Evolutionary conservation across 1,140 invertebrate genomes (phyloP).

Genomic region (Papilio glaucus): DNA sequence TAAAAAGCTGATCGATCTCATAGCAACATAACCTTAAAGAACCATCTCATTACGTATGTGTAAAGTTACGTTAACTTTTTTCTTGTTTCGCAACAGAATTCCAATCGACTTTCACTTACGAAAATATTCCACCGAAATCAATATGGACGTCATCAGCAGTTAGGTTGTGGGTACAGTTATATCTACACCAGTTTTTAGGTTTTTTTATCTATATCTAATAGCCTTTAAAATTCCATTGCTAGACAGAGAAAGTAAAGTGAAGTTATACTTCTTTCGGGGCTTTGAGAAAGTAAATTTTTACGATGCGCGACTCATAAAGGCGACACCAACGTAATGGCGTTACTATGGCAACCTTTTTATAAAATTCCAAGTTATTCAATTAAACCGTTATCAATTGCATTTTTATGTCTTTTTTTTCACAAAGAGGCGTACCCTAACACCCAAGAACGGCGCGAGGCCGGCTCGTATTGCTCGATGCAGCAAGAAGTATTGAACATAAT

Average conservation of each 20-base stretch:
- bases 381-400: too few species aligned
- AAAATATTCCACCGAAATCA: neutral
- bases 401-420: too few species aligned
- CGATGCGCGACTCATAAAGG: too few species aligned
- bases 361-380: too few species aligned
- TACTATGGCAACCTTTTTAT: neutral
- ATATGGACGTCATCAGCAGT: neutral
- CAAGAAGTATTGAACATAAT: neutral
- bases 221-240: too few species aligned
- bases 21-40: neutral
- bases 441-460: neutral
- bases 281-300: too few species aligned
- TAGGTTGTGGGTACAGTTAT: neutral
- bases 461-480: neutral
- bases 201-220: too few species aligned
- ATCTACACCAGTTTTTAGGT: neutral
- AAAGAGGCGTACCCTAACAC: neutral
- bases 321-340: too few species aligned
- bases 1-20: neutral
- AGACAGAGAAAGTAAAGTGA: too few species aligned
- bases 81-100: slow-evolving; percentile 3
- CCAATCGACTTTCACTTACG: slow-evolving; percentile 11
- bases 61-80: neutral
- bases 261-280: too few species aligned
- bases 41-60: slow-evolving; percentile 26